These are phyloP conservation scores for Leucophenga varia DNA, from an alignment of 1,140 invertebrate species.

Conservation along the genomic window DNA sequence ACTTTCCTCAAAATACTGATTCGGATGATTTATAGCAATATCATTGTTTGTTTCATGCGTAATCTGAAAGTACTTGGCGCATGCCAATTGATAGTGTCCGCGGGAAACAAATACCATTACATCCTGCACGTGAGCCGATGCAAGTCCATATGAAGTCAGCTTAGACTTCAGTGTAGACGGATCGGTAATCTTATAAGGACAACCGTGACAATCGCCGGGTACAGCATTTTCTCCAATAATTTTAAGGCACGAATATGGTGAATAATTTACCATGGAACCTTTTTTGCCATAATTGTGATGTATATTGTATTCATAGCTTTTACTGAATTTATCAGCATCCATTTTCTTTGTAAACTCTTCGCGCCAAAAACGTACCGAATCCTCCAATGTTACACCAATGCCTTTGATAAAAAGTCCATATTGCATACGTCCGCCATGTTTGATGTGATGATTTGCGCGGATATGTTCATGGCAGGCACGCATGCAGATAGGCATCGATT, in stretches of 20 bases:
- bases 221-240: constrained; percentile 78
- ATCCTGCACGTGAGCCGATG: constrained; percentile 19
- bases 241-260: constrained; percentile 86
- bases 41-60: constrained; percentile 66
- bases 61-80: constrained; percentile 81
- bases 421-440: constrained; percentile 81
- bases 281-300: constrained; percentile 93
- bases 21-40: constrained; percentile 81
- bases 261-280: constrained; percentile 85
- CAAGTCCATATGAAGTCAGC: constrained; percentile 65
- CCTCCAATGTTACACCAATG: constrained; percentile 79
- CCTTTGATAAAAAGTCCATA: constrained; percentile 94
- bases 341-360: constrained; percentile 86
- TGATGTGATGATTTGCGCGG: constrained; percentile 77
- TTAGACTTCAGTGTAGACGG: constrained; percentile 67
- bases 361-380: constrained; percentile 83
- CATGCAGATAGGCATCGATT: constrained; percentile 93
- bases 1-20: constrained; percentile 86
- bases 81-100: constrained; percentile 78
- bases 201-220: constrained; percentile 84
- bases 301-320: constrained; percentile 86
- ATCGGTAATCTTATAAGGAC: constrained; percentile 86
- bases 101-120: constrained; percentile 64
- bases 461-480: constrained; percentile 78
- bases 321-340: constrained; percentile 89